Percentiles rank a stretch among this genome's conserved stretches.
Conservation (phyloP, 1,140 invertebrate genomes). For the Heterodera carotae region DNA sequence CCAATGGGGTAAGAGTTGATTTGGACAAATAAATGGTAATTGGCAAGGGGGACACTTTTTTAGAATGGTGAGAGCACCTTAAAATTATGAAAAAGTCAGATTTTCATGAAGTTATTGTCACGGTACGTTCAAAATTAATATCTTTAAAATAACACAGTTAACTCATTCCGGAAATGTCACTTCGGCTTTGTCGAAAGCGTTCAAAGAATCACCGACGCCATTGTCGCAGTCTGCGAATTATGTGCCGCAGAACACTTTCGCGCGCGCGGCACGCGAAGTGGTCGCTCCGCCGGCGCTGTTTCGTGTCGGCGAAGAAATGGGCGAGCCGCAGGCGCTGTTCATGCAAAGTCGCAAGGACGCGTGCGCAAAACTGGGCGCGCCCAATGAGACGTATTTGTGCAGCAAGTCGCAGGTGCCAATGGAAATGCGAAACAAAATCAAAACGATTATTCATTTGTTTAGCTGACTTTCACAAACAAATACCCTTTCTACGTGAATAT, state of each 20-base stretch:
- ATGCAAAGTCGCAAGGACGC: slow-evolving; percentile 40
- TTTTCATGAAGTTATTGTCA: no score
- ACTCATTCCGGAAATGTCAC: neutral
- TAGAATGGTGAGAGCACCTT: no score
- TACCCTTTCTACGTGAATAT: slow-evolving; percentile 46
- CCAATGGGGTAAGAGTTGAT: neutral
- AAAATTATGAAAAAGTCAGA: no score
- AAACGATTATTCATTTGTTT: neutral
- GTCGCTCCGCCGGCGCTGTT: neutral
- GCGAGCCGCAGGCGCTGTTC: slow-evolving; percentile 18
- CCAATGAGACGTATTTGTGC: slow-evolving; percentile 37
- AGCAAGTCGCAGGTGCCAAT: slow-evolving; percentile 40
- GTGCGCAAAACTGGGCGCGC: slow-evolving; percentile 25
- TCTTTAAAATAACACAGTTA: neutral
- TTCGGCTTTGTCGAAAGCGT: neutral
- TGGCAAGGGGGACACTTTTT: no score
- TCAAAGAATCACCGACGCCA: neutral
- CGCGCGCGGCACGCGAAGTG: slow-evolving; percentile 9
- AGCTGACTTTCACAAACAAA: slow-evolving; percentile 41
- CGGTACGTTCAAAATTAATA: no score
- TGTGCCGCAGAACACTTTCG: slow-evolving; percentile 11
- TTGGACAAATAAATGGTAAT: neutral
- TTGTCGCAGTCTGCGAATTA: no score
- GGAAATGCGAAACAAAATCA: neutral
- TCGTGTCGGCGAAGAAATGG: neutral